These are phyloP conservation scores for Sitta europaea DNA, from an alignment of 2,113 vertebrate genomes.

Conservation along the genomic window DNA sequence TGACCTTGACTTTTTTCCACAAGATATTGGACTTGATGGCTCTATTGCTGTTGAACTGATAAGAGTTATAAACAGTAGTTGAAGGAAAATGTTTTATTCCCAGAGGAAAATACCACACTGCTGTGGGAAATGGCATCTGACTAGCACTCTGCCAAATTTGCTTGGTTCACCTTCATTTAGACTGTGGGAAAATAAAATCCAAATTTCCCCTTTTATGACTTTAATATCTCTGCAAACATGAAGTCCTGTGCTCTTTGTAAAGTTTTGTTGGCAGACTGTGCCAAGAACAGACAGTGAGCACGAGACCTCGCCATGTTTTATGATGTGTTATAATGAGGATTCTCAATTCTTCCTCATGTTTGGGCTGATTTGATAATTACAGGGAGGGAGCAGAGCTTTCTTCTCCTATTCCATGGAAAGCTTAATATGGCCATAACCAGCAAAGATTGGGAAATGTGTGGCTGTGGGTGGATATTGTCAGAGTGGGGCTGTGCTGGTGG, in stretches of 20 bases:
- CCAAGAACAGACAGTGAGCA: not conserved
- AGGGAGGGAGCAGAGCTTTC: slow-evolving; percentile 37
- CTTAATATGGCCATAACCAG: not conserved
- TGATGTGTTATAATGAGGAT: slow-evolving; percentile 52
- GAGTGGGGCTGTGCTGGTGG: not conserved
- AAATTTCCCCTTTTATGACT: slow-evolving; percentile 63
- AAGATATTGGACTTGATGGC: slow-evolving; percentile 82
- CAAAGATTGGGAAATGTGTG: not conserved
- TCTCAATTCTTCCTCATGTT: slow-evolving; percentile 61
- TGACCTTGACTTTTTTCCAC: slow-evolving; percentile 84
- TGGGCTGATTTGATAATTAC: slow-evolving; percentile 61
- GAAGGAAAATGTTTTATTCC: slow-evolving; percentile 90
- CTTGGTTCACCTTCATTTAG: slow-evolving; percentile 74
- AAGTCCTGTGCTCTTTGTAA: slow-evolving; percentile 47
- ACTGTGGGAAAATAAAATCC: slow-evolving; percentile 76
- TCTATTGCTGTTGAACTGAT: slow-evolving; percentile 85
- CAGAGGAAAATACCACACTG: slow-evolving; percentile 79
- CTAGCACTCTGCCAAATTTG: slow-evolving; percentile 70
- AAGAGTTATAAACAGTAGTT: slow-evolving; percentile 82
- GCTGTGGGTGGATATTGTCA: rapidly evolving
- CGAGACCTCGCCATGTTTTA: slow-evolving; percentile 37
- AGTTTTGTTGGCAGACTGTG: slow-evolving; percentile 20
- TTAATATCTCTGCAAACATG: slow-evolving; percentile 53
- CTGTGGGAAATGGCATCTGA: slow-evolving; percentile 81
- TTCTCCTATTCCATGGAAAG: not conserved